phyloP scores from a whole-genome alignment of 2,797 vertebrate genomes.

The Apodemus agrarius region DNA sequence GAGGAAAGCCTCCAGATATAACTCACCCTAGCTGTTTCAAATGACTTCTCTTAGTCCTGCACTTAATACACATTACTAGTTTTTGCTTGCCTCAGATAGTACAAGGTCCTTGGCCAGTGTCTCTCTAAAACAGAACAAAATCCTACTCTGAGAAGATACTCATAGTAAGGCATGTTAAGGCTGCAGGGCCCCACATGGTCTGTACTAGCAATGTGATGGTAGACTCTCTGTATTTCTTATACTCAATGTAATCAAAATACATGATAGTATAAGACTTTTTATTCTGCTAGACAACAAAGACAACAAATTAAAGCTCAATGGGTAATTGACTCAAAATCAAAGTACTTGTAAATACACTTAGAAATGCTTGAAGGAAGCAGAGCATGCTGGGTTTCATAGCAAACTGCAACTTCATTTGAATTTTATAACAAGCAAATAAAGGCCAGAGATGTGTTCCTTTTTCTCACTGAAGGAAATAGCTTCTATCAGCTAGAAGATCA shows the following conservation, averaged over 20 bases:
- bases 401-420: conserved; percentile 69
- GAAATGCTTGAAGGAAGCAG: conserved; percentile 18
- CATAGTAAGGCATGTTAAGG: background rate
- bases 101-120: background rate
- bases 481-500: conserved; percentile 77
- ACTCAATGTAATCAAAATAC: background rate
- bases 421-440: conserved; percentile 72
- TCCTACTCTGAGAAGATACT: background rate
- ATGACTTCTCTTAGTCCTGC: background rate
- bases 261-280: background rate
- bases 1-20: background rate
- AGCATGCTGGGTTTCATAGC: background rate
- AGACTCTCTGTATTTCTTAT: background rate
- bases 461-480: conserved; percentile 70
- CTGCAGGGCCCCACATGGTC: background rate
- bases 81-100: background rate
- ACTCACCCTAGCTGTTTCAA: background rate
- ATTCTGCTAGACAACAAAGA: background rate
- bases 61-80: background rate
- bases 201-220: background rate
- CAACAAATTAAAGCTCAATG: conserved; percentile 27
- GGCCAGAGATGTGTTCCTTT: conserved; percentile 51
- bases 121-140: background rate
- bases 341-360: conserved; percentile 31
- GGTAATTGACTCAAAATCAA: conserved; percentile 62